Conservation (phyloP, 2,113 vertebrate genomes). For the Amblyopsis rosae region DNA sequence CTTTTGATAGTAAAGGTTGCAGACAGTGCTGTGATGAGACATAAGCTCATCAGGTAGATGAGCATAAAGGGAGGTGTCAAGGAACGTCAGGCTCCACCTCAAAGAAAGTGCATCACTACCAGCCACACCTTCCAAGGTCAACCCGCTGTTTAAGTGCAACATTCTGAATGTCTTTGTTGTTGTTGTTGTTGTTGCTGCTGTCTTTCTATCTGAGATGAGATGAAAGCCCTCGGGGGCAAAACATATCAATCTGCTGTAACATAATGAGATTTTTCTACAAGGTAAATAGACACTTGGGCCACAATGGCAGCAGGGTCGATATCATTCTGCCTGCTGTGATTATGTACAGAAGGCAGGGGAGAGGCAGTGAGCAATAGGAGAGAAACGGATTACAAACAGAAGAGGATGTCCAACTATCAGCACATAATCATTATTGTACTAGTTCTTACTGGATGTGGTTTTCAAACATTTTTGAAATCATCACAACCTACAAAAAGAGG, state of each 20-base stretch:
- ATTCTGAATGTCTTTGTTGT: constrained; percentile 45
- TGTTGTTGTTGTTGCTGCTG: constrained; percentile 14
- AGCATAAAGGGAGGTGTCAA: too few species aligned
- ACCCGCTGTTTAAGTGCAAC: constrained; percentile 11
- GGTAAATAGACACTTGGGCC: constrained; percentile 53
- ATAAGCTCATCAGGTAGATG: constrained; percentile 4
- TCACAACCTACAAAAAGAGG: too few species aligned
- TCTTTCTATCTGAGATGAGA: constrained; percentile 41
- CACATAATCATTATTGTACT: not conserved
- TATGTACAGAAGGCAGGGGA: constrained; percentile 18
- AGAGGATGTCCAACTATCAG: constrained; percentile 4
- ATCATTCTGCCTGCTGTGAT: constrained; percentile 44
- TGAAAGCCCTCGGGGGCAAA: constrained; percentile 49
- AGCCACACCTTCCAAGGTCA: constrained; percentile 52
- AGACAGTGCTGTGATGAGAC: constrained; percentile 4
- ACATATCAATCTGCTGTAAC: constrained; percentile 53
- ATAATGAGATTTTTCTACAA: constrained; percentile 60
- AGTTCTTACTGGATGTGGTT: not conserved
- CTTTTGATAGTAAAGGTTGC: too few species aligned
- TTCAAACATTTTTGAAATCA: too few species aligned
- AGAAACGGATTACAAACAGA: not conserved
- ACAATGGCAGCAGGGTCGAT: constrained; percentile 47
- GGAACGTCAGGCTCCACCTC: constrained; percentile 30
- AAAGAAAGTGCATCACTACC: constrained; percentile 31
- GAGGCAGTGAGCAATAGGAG: not conserved